Percentiles rank a stretch among this genome's conserved stretches.
Conservation (phyloP, 2,797 vertebrate genomes). For the Muscicapa comitata region DNA sequence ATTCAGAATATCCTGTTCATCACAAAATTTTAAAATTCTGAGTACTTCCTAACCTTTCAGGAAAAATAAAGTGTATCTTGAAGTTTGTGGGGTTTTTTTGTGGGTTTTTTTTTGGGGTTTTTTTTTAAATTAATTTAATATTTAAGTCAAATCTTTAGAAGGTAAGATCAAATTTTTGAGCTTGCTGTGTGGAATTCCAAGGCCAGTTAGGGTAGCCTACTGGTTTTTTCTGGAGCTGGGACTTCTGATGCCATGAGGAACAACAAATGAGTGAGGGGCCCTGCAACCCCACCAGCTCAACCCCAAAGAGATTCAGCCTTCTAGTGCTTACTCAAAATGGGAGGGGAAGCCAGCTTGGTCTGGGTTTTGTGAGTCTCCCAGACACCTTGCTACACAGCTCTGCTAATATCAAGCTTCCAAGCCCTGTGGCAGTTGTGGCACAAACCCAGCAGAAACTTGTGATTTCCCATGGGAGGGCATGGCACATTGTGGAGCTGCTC, state of each 20-base stretch:
- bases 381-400: not conserved
- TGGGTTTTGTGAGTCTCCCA: not conserved
- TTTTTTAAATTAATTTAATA: not conserved
- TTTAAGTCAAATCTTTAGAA: not conserved
- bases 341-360: not conserved
- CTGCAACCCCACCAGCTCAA: not conserved
- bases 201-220: not conserved
- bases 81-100: not conserved
- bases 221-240: not conserved
- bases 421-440: not conserved
- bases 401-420: not conserved
- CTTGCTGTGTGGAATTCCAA: not conserved
- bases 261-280: not conserved
- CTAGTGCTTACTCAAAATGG: not conserved
- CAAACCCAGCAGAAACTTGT: not conserved
- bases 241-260: not conserved
- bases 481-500: not conserved
- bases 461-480: not conserved
- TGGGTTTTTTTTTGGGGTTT: rapidly evolving
- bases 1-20: not conserved
- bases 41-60: not conserved
- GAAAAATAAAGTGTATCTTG: not conserved
- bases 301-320: not conserved
- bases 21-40: not conserved
- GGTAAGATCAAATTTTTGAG: not conserved